Percentiles rank a stretch among this genome's conserved stretches.
Conservation (phyloP, 2,113 vertebrate species). For the Cyprinodon tularosa region DNA sequence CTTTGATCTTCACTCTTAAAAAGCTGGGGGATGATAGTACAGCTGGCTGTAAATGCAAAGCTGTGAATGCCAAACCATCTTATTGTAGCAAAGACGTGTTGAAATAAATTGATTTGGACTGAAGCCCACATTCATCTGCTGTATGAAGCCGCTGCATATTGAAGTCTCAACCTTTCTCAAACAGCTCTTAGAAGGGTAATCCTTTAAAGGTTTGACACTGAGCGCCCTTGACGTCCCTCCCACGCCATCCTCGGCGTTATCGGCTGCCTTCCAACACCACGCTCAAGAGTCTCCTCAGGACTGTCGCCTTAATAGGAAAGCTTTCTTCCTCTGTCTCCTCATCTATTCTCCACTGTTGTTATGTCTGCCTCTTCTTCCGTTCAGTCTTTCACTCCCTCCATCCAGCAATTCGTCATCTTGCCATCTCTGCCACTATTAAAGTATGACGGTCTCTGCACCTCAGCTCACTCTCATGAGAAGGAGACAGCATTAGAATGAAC, state of each 20-base stretch:
- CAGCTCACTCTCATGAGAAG: conserved; percentile 34
- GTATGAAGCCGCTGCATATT: conserved; percentile 61
- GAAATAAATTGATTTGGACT: conserved; percentile 67
- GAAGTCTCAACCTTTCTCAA: conserved; percentile 65
- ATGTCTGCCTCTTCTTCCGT: conserved; percentile 32
- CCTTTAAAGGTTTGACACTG: conserved; percentile 58
- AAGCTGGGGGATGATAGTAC: conserved; percentile 9
- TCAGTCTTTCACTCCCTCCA: conserved; percentile 44
- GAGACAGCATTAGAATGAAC: neutral
- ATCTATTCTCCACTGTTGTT: conserved; percentile 34
- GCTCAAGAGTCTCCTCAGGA: conserved; percentile 31
- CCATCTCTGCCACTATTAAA: conserved; percentile 44
- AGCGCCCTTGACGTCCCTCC: conserved; percentile 61
- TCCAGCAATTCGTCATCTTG: conserved; percentile 40
- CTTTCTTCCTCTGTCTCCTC: conserved; percentile 14
- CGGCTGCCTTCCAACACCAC: conserved; percentile 31
- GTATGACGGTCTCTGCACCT: conserved; percentile 54
- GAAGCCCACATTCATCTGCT: conserved; percentile 34
- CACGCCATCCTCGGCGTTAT: conserved; percentile 18
- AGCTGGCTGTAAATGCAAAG: conserved; percentile 40
- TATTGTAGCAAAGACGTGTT: conserved; percentile 60
- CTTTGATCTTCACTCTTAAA: conserved; percentile 39
- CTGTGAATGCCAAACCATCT: conserved; percentile 54
- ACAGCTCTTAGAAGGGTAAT: conserved; percentile 52
- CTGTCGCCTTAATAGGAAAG: conserved; percentile 50